phyloP scores from a whole-genome alignment of 1,140 invertebrate genomes.

The Drosophila kikkawai region DNA sequence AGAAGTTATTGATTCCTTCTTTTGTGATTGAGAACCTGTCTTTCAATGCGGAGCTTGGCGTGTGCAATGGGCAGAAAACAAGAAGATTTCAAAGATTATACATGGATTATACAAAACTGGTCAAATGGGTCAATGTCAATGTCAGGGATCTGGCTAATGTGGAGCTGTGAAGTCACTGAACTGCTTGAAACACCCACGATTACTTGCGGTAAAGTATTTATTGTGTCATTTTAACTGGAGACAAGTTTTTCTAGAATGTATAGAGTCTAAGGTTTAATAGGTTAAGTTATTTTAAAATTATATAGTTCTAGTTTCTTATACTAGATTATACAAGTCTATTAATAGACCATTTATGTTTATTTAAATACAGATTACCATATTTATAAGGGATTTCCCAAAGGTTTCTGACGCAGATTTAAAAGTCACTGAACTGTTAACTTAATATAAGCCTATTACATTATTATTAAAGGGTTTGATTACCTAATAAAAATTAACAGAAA shows the following conservation, averaged over 20 bases:
- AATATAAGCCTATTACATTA: no score
- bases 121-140: slow-evolving; percentile 52
- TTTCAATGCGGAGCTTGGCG: slow-evolving; percentile 16
- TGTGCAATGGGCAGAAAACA: slow-evolving; percentile 19
- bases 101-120: slow-evolving; percentile 6
- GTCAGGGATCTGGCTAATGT: slow-evolving; percentile 2
- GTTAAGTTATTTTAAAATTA: not conserved
- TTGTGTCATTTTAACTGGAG: not conserved
- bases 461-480: no score
- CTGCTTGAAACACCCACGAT: slow-evolving; percentile 23
- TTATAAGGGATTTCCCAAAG: not conserved
- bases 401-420: not conserved
- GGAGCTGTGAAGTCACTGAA: slow-evolving; percentile 28
- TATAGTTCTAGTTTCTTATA: not conserved
- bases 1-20: slow-evolving; percentile 48
- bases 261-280: not conserved
- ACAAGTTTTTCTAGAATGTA: slow-evolving; percentile 3
- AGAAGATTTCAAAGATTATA: slow-evolving; percentile 6
- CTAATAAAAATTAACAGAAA: no score
- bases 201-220: not conserved
- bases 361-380: not conserved
- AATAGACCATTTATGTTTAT: not conserved
- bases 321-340: not conserved
- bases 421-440: slow-evolving; percentile 1
- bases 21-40: slow-evolving; percentile 48